phyloP scores from a whole-genome alignment of 2,888 invertebrate genomes.

The Myopa tessellatipennis region DNA sequence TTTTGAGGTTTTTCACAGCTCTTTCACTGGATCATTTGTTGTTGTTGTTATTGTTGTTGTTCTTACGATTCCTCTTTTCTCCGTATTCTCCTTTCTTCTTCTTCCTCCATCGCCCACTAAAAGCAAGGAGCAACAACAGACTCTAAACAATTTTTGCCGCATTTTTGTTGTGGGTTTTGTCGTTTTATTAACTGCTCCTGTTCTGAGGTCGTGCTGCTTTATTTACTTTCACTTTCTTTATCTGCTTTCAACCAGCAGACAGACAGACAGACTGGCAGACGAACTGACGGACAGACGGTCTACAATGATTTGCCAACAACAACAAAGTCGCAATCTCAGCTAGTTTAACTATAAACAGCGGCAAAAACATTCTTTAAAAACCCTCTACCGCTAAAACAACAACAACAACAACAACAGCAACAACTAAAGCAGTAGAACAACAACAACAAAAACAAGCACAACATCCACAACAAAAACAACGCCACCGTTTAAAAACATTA shows the following conservation, averaged over 20 bases:
- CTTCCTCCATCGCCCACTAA: not conserved
- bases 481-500: not conserved
- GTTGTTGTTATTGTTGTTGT: too few relatives aligned
- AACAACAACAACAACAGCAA: slow-evolving; percentile 43
- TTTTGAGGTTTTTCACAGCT: slow-evolving; percentile 37
- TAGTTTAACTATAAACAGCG: too few relatives aligned
- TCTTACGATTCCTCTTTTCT: not conserved
- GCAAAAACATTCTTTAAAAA: too few relatives aligned
- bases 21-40: not conserved
- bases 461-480: not conserved
- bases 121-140: not conserved
- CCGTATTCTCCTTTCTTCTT: not conserved
- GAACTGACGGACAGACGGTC: not conserved
- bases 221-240: not conserved
- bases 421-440: slow-evolving; percentile 36
- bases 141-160: slow-evolving; percentile 14
- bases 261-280: not conserved
- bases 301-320: too few relatives aligned
- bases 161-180: slow-evolving; percentile 11
- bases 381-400: not conserved
- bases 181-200: not conserved
- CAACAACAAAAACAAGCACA: not conserved
- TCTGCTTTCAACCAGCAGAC: too few relatives aligned
- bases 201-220: not conserved
- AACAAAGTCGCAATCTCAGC: too few relatives aligned